Base-by-base conservation (phyloP, 2,797 vertebrate genomes). In the Aeoliscus strigatus region DNA sequence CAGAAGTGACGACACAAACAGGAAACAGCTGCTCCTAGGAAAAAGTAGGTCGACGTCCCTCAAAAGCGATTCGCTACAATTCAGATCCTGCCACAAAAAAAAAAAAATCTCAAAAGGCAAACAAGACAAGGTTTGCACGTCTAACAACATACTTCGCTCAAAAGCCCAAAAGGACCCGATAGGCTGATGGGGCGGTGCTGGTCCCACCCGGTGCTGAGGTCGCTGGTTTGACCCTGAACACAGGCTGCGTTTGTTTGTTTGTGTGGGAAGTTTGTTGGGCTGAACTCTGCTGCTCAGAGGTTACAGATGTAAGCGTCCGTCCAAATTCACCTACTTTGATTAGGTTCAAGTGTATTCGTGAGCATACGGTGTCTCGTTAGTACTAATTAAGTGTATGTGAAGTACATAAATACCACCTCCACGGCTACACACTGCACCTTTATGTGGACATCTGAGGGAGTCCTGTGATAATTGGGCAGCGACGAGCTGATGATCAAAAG, bases 181-280 rank as follows among this genome's bases (percentile, higher is more conserved):
- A 8, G 5, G 27, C 37, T 39, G 15, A 21, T 25, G 34, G 1
- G 23, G 16, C 27, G 1, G 16, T 31, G 43, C 45, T 23, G 53
- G 36, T 63, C 27, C 10, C 29, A 25, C 52, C 63, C 26, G 45
- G 45, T 21, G 17, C 14, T 45, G 28, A 60, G 9, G 27, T 25
- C 43, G 52, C 41, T n/a, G 51, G 23, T 27, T 48, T 50, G 27
- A 62, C 33, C 49, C 41, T 45, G 41, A 53, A 54, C 36, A 46
- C 32, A 70, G 68, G 63, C 68, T 66, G 69, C 53, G 10, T 47
- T 17, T 51, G 43, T 47, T 41, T 38, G 13, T 6, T n/a, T n/a
- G n/a, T n/a, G n/a, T n/a, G n/a, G 12, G 32, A 41, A 18, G 23
- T 37, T 51, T 31, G 13, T 16, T 24, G 35, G 58, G 31, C 26